Base-by-base conservation (phyloP, 1,140 invertebrate genomes). In the Cydia amplana region DNA sequence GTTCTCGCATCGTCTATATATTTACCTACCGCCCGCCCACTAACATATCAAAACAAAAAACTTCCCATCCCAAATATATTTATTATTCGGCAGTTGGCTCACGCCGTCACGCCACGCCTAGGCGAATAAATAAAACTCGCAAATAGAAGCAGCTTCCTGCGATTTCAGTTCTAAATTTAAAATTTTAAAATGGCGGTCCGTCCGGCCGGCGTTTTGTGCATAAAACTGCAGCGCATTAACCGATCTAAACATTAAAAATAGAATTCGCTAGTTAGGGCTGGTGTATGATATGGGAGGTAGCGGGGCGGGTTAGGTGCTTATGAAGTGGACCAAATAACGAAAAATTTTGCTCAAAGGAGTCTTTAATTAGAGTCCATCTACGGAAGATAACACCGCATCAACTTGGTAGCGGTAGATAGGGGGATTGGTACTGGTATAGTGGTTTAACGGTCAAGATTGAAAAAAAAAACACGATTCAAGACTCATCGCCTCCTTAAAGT, bases 171-270 rank as follows among this genome's bases (percentile, higher is more conserved):
- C 88, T 90, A 89, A 89, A 90, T 85, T 87, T 90, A 87, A 87
- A 89, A 46, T 86, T 83, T 87, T 87, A 91, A 91, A 91, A 91
- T 91, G 88, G 90, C 88, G 80, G 84, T 77, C 85, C 85, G 82
- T 87, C 85, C 89, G 88, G 89, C 89, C 87, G 88, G 86, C 85
- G 82, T 86, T 89, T 91, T 89, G 86, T 87, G 84, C 90, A 90
- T 89, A 90, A 91, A 90, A 90, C 85, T 90, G 88, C 88, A 89
- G 85, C 84, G 82, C 86, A 87, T 88, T 87, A 87, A 84, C 82
- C 87, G 88, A 90, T 91, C 87, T 90, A 89, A 89, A 90, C 88
- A 87, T 89, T 87, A 90, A 89, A 91, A 91, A 91, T 91, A 91
- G 90, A 90, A 87, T 84, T 76, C 77, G 80, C 82, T 85, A 89